These are phyloP conservation scores for Acanthosepion esculentum DNA, from an alignment of 2,888 invertebrate genomes.

Conservation along the genomic window DNA sequence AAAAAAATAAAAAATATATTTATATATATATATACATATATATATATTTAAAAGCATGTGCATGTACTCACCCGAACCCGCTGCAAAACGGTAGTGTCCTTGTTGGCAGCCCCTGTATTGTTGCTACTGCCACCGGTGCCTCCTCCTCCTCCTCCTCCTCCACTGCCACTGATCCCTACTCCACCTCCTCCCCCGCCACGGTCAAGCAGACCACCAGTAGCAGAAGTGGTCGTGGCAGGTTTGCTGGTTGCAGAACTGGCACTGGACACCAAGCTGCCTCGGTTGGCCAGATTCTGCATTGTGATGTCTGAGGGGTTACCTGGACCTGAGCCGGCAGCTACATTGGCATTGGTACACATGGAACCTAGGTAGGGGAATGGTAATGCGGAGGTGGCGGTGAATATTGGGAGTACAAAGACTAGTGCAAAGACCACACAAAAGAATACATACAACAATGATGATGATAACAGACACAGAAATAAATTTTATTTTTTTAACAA, in stretches of 20 bases:
- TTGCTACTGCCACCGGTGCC: not conserved
- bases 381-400: not conserved
- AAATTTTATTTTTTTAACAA: too few relatives aligned
- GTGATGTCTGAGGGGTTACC: slow-evolving; percentile 76
- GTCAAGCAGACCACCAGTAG: not conserved
- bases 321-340: slow-evolving; percentile 58
- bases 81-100: slow-evolving; percentile 77
- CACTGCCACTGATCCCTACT: not conserved
- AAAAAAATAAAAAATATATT: not conserved
- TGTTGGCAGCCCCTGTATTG: slow-evolving; percentile 45
- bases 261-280: slow-evolving; percentile 87
- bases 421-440: not conserved
- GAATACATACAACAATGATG: not conserved
- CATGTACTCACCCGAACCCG: slow-evolving; percentile 78
- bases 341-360: slow-evolving; percentile 36
- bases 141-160: not conserved
- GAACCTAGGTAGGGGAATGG: slow-evolving; percentile 43
- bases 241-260: slow-evolving; percentile 80
- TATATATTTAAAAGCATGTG: not conserved
- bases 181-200: not conserved
- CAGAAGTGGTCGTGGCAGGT: slow-evolving; percentile 79
- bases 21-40: not conserved
- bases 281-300: slow-evolving; percentile 79
- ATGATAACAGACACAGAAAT: too few relatives aligned
- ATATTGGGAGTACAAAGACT: not conserved